Evolutionary conservation across 1,140 invertebrate species (phyloP).

Genomic region (Drosophila kohkoa): DNA sequence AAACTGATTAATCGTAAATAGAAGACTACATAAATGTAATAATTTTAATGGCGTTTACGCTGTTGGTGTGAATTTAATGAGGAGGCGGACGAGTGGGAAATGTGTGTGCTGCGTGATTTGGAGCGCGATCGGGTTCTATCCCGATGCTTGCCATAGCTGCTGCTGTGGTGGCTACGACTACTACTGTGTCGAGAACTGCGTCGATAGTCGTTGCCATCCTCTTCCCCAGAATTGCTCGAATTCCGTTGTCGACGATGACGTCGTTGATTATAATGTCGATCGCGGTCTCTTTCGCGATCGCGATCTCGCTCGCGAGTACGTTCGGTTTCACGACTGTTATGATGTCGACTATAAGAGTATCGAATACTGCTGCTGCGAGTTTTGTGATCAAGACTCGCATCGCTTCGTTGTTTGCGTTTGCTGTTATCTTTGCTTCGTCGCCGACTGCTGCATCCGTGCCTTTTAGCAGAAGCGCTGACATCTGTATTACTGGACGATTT

Average conservation of each 20-base stretch:
- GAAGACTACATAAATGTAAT: constrained; percentile 32
- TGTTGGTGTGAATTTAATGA: constrained; percentile 60
- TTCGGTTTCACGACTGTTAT: constrained; percentile 9
- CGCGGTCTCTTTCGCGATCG: constrained; percentile 20
- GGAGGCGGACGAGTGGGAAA: constrained; percentile 65
- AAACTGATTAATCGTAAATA: constrained; percentile 37
- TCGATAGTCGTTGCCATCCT: constrained; percentile 40
- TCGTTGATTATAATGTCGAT: constrained; percentile 33
- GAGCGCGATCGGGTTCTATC: constrained; percentile 63
- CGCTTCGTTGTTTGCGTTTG: constrained; percentile 28
- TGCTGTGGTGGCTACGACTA: constrained; percentile 56
- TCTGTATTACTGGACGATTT: constrained; percentile 54
- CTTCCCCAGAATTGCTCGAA: constrained; percentile 61
- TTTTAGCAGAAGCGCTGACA: constrained; percentile 31
- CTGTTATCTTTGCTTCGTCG: constrained; percentile 15
- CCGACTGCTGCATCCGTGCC: background rate
- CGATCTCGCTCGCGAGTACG: constrained; percentile 14
- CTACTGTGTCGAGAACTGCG: constrained; percentile 50
- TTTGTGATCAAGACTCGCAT: constrained; percentile 17
- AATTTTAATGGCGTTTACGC: constrained; percentile 65
- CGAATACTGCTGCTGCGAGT: constrained; percentile 5
- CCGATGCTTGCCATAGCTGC: constrained; percentile 43
- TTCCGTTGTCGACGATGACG: constrained; percentile 25
- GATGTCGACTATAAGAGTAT: constrained; percentile 2
- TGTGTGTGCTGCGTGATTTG: constrained; percentile 65